Evolutionary conservation across 2,113 vertebrate genomes (phyloP), one percentile per base, ranked within the genome.

Genomic region (Scomber colias): DNA sequence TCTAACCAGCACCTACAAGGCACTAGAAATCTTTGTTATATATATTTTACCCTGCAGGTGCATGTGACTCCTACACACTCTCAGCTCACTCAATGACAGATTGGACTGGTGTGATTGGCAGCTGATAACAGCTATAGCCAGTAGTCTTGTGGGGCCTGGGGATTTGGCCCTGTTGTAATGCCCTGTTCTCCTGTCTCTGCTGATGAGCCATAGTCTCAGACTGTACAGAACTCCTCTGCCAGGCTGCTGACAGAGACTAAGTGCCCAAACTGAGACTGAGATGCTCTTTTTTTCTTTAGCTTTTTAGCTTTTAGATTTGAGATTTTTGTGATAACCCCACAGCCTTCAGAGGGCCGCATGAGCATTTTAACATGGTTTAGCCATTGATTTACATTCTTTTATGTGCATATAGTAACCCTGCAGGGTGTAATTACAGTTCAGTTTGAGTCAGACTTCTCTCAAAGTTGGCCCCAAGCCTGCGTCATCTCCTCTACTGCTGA

Each of bases 51-150:
- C 67, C 59, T 49, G 44, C 40, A 63, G 59, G 24, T 56, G 40
- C 67, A 27, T 31, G 50, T 77, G 50, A 70, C 75, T 46, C 21
- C 35, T 31, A 48, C 24, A 35, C 40, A 44, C 60, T 49, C 48
- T 54, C 16, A 63, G 55, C 59, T 60, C 17, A 17, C 17, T 71
- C 61, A 66, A 31, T 79, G 69, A 72, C 69, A 73, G 69, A 46
- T 10, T 81, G 56, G 55, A 64, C 56, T 50, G 24, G 44, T 75
- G 50, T 75, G 45, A 69, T 57, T 75, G 71, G 50, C 78, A 81
- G 79, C 71, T 56, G 56, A 81, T 81, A 75, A 75, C 64, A 81
- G 65, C 66, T 50, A 45, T 19, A 31, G 50, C 79, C 64, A 81
- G 56, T 68, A 67, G 79, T 62, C 40, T 50, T 49, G 17, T 1